Conservation (phyloP, 2,888 invertebrate species). For the Drosophila pegasa region DNA sequence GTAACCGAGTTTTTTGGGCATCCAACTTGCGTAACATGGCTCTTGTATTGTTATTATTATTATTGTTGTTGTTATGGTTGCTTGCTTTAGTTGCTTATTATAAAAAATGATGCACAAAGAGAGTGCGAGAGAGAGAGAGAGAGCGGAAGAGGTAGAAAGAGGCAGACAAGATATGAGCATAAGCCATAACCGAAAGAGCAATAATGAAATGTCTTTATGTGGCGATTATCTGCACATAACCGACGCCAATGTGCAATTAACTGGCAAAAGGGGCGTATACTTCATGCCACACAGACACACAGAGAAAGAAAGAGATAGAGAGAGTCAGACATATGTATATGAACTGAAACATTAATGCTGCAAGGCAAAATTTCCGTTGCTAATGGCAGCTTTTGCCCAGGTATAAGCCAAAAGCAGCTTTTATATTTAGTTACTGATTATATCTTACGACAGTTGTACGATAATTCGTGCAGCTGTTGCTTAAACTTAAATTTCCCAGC, state of each 20-base stretch:
- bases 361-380: conserved; percentile 2
- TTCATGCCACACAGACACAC: background rate
- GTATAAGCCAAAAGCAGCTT: conserved; percentile 7
- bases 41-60: conserved; percentile 38
- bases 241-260: conserved; percentile 70
- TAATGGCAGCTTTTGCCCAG: conserved; percentile 10
- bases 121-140: conserved; percentile 15
- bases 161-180: conserved; percentile 19
- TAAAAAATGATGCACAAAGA: conserved; percentile 52
- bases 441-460: background rate
- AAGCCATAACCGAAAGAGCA: conserved; percentile 48
- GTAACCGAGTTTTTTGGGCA: conserved; percentile 27
- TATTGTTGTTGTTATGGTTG: conserved; percentile 30
- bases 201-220: conserved; percentile 77
- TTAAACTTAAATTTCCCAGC: conserved; percentile 9
- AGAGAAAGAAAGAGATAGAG: background rate
- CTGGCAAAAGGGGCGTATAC: conserved; percentile 27
- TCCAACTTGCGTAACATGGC: conserved; percentile 46
- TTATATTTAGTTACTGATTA: conserved; percentile 12
- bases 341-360: conserved; percentile 13
- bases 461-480: conserved; percentile 3
- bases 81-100: conserved; percentile 42
- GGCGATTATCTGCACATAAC: conserved; percentile 73
- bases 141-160: conserved; percentile 6
- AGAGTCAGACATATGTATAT: background rate